Base-by-base conservation (phyloP, 2,113 vertebrate genomes). In the Camelus dromedarius region DNA sequence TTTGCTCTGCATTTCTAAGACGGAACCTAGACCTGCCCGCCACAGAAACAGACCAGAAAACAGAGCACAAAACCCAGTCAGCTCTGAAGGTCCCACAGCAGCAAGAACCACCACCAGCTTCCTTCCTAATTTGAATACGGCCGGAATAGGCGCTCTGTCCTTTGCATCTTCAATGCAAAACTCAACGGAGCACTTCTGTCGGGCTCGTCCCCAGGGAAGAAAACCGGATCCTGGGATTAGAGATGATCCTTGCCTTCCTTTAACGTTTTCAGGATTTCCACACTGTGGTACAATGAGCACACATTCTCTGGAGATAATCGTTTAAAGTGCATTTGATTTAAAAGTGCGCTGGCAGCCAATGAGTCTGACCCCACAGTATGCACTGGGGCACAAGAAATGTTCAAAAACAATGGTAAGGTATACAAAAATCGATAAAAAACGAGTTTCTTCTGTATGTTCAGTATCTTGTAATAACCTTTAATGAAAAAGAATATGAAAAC, bases 31-130 rank as follows among this genome's bases (percentile, higher is more conserved):
- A 46, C 66, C 20, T 14, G 14, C 28, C 64, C 4, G 0, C 19
- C n/a, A 4, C 1, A 75, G 46, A 26, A 35, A 66, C 6, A 32
- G 38, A 6, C 0, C 1, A 3, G 28, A 46, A 48, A 0, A 15
- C 3, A 6, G 1, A 26, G 32, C 52, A 1, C n/a, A 0, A 3
- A 30, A 20, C 5, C 3, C 9, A 35, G 3, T 0, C 0, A 8
- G 24, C 18, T 2, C 76, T 3, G 12, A 20, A n/a, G 20, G 38
- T 35, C 50, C 52, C 2, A 22, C 8, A 15, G 2, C 1, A 9
- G 48, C 19, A 26, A 3, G 7, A 24, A 38, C 58, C 50, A 38
- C 3, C 12, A 8, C 0, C 9, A 1, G 3, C 6, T 14, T 24
- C 66, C 38, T 52, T 38, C 81, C 20, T 1, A 22, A 50, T 9